Percentiles rank a stretch among this genome's conserved stretches.
phyloP scores from a whole-genome alignment of 2,113 vertebrate species.

The Barnardius zonarius region DNA sequence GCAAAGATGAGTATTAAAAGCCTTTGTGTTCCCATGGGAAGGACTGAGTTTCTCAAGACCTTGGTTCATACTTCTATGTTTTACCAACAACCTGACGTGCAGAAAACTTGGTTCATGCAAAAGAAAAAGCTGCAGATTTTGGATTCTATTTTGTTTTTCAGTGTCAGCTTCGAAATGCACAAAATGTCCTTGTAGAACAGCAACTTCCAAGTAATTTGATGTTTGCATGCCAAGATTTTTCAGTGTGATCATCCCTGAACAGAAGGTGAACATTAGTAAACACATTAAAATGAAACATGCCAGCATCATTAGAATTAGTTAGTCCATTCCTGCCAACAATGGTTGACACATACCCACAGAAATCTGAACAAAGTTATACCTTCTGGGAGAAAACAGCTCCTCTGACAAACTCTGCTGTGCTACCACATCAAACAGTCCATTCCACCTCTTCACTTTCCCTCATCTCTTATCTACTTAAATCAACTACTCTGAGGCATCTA shows the following conservation, averaged over 20 bases:
- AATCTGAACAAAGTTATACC: neutral
- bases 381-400: neutral
- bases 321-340: neutral
- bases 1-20: neutral
- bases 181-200: neutral
- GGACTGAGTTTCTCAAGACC: fast-evolving
- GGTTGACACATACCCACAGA: neutral
- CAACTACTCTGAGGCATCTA: neutral
- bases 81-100: neutral
- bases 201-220: neutral
- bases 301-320: neutral
- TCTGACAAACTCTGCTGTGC: neutral
- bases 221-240: neutral
- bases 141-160: neutral
- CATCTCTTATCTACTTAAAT: neutral
- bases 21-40: neutral
- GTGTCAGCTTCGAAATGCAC: neutral
- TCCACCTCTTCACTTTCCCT: neutral
- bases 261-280: neutral
- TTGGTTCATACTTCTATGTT: neutral
- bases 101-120: neutral
- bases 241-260: neutral
- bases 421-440: neutral
- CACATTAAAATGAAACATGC: neutral
- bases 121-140: neutral